A percentile compares a stretch with the other conserved stretches of the same genome.
phyloP scores from a whole-genome alignment of 2,113 vertebrate species.

The Haliaeetus leucogaster region DNA sequence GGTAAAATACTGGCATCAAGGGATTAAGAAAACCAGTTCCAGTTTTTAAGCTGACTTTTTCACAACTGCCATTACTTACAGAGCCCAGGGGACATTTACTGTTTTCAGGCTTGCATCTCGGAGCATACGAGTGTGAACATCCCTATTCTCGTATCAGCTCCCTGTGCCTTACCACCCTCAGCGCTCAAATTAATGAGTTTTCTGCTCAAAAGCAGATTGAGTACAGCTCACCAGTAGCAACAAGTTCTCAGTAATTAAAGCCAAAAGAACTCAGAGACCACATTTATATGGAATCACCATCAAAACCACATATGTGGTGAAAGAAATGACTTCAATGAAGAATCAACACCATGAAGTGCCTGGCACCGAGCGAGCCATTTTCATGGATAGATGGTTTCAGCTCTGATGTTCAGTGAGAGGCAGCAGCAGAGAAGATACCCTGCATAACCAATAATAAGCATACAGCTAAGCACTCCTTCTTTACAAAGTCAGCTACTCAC shows the following conservation, averaged over 20 bases:
- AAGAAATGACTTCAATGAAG: background rate
- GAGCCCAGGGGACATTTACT: background rate
- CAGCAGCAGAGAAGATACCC: background rate
- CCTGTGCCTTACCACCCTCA: background rate
- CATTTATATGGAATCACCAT: background rate
- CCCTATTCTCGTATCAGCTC: background rate
- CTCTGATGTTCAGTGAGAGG: background rate
- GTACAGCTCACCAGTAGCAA: background rate
- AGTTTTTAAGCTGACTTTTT: background rate
- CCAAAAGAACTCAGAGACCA: background rate
- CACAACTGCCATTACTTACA: background rate
- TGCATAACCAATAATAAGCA: background rate
- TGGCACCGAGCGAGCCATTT: background rate
- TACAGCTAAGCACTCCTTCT: background rate
- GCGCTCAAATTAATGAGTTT: background rate
- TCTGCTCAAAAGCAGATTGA: background rate
- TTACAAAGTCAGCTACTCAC: background rate
- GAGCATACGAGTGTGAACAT: background rate
- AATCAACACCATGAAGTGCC: background rate
- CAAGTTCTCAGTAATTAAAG: slow-evolving; percentile 25
- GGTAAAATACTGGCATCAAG: background rate
- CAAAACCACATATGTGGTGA: background rate
- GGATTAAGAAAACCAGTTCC: background rate
- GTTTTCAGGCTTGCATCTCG: background rate
- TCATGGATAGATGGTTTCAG: background rate